A percentile compares a stretch with the other conserved stretches of the same genome.
Conservation (phyloP, 2,113 vertebrate species). For the Heterotilapia buettikoferi region DNA sequence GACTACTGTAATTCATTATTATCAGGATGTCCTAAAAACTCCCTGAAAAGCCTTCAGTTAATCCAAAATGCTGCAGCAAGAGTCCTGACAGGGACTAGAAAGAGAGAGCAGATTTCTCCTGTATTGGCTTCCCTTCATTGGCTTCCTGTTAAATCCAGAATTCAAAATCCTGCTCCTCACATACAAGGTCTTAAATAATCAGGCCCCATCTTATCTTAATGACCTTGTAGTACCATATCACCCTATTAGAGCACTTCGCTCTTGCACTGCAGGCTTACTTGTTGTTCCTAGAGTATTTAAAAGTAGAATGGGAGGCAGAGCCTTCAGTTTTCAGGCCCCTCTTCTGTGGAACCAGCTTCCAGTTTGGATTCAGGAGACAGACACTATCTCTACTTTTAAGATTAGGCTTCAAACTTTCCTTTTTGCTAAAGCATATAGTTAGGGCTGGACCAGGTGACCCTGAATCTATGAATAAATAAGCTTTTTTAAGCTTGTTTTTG, state of each 20-base stretch:
- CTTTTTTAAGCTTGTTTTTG: neutral
- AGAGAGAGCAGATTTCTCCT: neutral
- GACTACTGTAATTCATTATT: too few species aligned
- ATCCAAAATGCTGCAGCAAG: neutral
- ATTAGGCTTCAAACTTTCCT: neutral
- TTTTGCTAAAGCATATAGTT: neutral
- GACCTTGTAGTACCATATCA: neutral
- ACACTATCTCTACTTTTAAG: neutral
- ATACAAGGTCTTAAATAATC: neutral
- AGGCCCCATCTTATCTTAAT: neutral
- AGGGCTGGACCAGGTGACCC: neutral
- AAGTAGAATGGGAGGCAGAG: neutral
- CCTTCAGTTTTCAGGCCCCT: neutral
- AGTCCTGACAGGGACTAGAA: neutral
- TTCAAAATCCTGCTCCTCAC: neutral
- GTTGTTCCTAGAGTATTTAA: neutral
- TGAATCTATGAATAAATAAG: neutral
- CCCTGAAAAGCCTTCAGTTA: accelerated
- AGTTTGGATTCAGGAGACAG: neutral
- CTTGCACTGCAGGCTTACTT: accelerated
- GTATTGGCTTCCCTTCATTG: neutral
- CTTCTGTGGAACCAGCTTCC: neutral
- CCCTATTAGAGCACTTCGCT: accelerated
- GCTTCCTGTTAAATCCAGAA: neutral
- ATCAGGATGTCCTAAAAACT: too few species aligned